Evolutionary conservation across 2,113 vertebrate species (phyloP).

Genomic region (Megalops atlanticus): DNA sequence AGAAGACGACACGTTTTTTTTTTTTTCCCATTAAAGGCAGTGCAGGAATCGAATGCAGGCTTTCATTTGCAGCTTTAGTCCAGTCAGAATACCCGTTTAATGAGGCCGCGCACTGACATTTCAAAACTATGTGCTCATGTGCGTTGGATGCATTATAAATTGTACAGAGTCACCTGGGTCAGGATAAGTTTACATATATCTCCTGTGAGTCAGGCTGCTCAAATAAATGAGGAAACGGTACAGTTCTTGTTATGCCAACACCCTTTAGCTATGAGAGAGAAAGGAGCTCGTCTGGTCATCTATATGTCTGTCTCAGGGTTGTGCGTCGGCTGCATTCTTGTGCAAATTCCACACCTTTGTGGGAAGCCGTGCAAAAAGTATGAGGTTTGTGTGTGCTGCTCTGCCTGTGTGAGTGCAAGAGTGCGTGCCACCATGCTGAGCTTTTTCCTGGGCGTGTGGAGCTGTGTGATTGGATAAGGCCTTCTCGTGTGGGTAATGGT

Average conservation of each 20-base stretch:
- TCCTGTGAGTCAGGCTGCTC: too few species aligned
- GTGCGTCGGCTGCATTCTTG: background rate
- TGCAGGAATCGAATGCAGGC: background rate
- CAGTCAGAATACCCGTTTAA: background rate
- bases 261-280: background rate
- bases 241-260: too few species aligned
- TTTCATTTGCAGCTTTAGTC: background rate
- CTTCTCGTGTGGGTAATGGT: constrained; percentile 21
- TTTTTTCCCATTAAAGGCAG: too few species aligned
- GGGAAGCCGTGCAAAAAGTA: too few species aligned
- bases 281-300: too few species aligned
- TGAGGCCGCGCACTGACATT: background rate
- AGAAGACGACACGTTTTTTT: too few species aligned
- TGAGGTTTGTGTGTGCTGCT: background rate
- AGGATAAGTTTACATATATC: too few species aligned
- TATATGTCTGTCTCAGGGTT: background rate
- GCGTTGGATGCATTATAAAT: background rate
- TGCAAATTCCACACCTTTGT: too few species aligned
- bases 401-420: constrained; percentile 4
- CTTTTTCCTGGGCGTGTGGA: too few species aligned
- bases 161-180: too few species aligned
- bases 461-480: too few species aligned
- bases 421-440: constrained; percentile 2
- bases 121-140: background rate
- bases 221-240: too few species aligned